These are phyloP conservation scores for Agrypnia vestita DNA, from an alignment of 1,140 invertebrate species.

Conservation along the genomic window DNA sequence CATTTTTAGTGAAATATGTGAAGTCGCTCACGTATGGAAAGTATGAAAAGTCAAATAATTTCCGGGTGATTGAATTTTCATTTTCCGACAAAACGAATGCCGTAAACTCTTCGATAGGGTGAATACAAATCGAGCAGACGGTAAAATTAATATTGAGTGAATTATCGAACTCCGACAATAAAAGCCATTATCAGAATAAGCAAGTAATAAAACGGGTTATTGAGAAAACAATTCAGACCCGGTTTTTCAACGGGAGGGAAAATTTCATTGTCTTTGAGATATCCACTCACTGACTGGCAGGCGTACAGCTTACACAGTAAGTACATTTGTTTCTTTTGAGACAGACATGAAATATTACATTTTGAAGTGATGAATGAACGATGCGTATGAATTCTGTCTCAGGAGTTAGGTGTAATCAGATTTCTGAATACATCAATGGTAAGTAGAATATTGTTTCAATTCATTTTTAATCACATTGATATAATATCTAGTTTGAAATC, in stretches of 20 bases:
- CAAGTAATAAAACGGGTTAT: slow-evolving; percentile 11
- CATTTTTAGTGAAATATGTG: background rate
- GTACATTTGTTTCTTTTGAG: too few species aligned
- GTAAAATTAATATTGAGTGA: slow-evolving; percentile 8
- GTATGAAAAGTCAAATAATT: slow-evolving; percentile 11
- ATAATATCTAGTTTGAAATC: too few species aligned
- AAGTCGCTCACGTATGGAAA: background rate
- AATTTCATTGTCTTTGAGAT: background rate
- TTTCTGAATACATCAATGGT: too few species aligned
- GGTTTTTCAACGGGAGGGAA: background rate
- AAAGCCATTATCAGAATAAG: slow-evolving; percentile 13
- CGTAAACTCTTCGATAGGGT: background rate
- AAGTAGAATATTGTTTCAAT: too few species aligned
- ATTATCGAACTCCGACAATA: slow-evolving; percentile 15
- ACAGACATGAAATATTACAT: too few species aligned
- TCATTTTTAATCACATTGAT: too few species aligned
- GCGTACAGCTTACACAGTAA: too few species aligned
- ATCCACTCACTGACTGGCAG: too few species aligned
- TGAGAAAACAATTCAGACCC: background rate
- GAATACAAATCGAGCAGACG: slow-evolving; percentile 20
- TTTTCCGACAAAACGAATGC: slow-evolving; percentile 5
- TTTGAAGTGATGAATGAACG: too few species aligned
- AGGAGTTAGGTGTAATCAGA: too few species aligned
- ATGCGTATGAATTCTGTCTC: too few species aligned
- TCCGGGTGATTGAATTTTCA: slow-evolving; percentile 9